phyloP scores from a whole-genome alignment of 2,113 vertebrate species.

The Tauraco erythrolophus region DNA sequence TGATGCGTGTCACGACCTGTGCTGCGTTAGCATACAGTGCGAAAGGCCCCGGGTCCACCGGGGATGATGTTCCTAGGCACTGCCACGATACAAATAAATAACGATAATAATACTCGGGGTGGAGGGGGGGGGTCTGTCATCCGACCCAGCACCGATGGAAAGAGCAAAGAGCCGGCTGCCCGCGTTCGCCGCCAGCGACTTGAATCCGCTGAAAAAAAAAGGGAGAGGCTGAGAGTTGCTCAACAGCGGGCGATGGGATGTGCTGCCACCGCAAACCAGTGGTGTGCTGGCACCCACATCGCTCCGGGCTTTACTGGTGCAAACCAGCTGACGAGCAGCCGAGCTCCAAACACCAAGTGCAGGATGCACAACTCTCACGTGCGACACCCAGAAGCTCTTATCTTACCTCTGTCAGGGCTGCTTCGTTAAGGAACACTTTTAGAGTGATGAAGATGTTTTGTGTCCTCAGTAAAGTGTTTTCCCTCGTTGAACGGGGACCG shows the following conservation, averaged over 20 bases:
- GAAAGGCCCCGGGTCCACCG: fast-evolving
- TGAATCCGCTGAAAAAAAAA: background rate
- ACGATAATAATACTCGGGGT: background rate
- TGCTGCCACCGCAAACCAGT: background rate
- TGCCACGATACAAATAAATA: background rate
- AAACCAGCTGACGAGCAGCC: fast-evolving
- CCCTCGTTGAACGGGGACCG: fast-evolving
- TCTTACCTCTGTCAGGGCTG: background rate
- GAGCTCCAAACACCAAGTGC: fast-evolving
- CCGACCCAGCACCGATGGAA: background rate
- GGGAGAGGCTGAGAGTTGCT: background rate
- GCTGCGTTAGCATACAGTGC: fast-evolving
- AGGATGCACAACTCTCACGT: fast-evolving
- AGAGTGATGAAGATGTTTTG: fast-evolving
- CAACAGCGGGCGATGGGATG: fast-evolving
- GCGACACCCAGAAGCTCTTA: fast-evolving
- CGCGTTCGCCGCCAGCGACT: background rate
- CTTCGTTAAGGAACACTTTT: background rate
- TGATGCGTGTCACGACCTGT: background rate
- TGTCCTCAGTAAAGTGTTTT: background rate
- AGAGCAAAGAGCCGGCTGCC: background rate
- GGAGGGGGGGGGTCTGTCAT: background rate
- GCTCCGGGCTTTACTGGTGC: background rate
- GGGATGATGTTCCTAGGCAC: slow-evolving; percentile 3
- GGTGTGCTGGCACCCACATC: background rate